phyloP scores from a whole-genome alignment of 2,113 vertebrate genomes.

The Podarcis cretensis region DNA sequence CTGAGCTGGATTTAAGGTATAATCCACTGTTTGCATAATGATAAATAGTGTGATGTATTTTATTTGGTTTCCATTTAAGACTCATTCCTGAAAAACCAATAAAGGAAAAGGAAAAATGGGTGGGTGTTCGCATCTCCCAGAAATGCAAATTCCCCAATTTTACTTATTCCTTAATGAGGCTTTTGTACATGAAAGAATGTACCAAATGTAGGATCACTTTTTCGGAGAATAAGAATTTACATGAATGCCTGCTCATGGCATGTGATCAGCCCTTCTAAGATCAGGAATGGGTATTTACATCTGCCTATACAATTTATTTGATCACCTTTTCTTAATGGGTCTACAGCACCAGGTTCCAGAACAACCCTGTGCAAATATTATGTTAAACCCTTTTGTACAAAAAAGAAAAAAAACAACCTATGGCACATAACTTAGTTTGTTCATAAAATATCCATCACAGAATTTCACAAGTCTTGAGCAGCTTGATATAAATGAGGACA shows the following conservation, averaged over 20 bases:
- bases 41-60: neutral
- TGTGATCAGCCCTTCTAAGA: neutral
- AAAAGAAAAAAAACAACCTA: neutral
- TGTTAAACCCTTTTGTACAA: slow-evolving; percentile 36
- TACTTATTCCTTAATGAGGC: neutral
- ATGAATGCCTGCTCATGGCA: neutral
- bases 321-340: slow-evolving; percentile 41
- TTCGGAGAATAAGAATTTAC: neutral
- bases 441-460: slow-evolving; percentile 35
- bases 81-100: neutral
- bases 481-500: slow-evolving; percentile 56
- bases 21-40: neutral
- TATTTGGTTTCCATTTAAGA: neutral
- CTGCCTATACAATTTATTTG: slow-evolving; percentile 50
- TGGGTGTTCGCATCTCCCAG: neutral
- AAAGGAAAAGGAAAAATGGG: neutral
- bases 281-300: slow-evolving; percentile 29
- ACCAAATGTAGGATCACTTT: neutral
- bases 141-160: neutral
- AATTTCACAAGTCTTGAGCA: slow-evolving; percentile 35
- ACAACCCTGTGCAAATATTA: slow-evolving; percentile 34
- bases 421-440: slow-evolving; percentile 6
- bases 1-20: too few relatives aligned
- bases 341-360: slow-evolving; percentile 10
- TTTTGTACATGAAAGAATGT: neutral